phyloP scores from a whole-genome alignment of 2,113 vertebrate genomes.

The Macaca fascicularis region DNA sequence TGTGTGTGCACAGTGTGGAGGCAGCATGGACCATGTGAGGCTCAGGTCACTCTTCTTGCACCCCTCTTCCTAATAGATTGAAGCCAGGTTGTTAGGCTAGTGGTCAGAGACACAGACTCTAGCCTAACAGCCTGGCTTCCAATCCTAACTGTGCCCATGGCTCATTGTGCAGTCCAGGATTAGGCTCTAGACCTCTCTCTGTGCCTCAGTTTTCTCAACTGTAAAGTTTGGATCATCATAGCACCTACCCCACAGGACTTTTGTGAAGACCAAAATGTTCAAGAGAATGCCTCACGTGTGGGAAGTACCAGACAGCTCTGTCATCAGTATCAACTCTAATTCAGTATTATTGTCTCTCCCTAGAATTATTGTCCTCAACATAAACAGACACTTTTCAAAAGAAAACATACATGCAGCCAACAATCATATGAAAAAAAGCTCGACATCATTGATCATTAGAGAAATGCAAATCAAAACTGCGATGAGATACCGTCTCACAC shows the following conservation, averaged over 20 bases:
- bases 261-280: neutral
- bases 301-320: rapidly evolving
- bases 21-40: rapidly evolving
- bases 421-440: too few species aligned
- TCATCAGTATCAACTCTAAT: neutral
- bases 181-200: neutral
- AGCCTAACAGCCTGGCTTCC: neutral
- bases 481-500: too few species aligned
- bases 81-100: too few species aligned
- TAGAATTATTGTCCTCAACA: neutral
- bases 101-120: too few species aligned
- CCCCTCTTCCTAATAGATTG: rapidly evolving
- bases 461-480: too few species aligned
- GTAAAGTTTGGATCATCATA: neutral
- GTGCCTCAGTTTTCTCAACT: neutral
- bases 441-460: too few species aligned
- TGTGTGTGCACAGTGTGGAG: too few species aligned
- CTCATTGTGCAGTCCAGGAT: neutral
- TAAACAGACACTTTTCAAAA: too few species aligned
- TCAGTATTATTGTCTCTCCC: neutral
- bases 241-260: neutral
- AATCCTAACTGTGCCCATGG: neutral
- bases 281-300: rapidly evolving
- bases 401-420: too few species aligned
- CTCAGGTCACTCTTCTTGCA: neutral